Conservation (phyloP, 2,888 invertebrate species). For the Perizoma flavofasciatum region DNA sequence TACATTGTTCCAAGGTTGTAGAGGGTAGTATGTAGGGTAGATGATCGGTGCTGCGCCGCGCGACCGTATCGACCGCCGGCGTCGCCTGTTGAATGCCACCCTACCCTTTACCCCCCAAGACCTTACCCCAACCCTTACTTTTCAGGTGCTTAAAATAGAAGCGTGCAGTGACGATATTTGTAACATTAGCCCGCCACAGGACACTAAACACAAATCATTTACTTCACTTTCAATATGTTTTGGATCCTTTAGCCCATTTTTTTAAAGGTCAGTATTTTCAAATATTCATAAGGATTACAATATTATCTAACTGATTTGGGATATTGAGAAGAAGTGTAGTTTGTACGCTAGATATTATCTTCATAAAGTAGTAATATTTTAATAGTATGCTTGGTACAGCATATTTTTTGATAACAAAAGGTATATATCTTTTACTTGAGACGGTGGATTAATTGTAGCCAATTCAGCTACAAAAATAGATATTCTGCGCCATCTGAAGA, state of each 20-base stretch:
- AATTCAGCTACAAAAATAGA: constrained; percentile 13
- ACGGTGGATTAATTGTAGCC: no score
- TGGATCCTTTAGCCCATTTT: constrained; percentile 2
- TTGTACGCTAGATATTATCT: no score
- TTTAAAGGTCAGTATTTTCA: constrained; percentile 9
- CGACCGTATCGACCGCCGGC: constrained; percentile 74
- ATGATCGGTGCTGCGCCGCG: constrained; percentile 64
- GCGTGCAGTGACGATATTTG: constrained; percentile 79
- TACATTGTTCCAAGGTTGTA: constrained; percentile 28
- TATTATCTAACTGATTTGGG: constrained; percentile 1
- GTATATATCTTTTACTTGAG: no score
- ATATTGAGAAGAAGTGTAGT: background rate
- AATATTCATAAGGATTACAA: background rate
- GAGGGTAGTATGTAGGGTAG: constrained; percentile 54
- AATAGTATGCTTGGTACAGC: no score
- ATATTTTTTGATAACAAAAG: no score
- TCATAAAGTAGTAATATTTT: no score
- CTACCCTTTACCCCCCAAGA: constrained; percentile 53
- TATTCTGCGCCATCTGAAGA: constrained; percentile 13
- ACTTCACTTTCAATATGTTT: constrained; percentile 42
- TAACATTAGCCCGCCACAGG: constrained; percentile 72
- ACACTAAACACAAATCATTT: constrained; percentile 58
- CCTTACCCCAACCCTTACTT: constrained; percentile 67
- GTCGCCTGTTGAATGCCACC: constrained; percentile 80
- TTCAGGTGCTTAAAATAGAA: constrained; percentile 83